phyloP scores from a whole-genome alignment of 2,888 invertebrate genomes.

The Spialia ferax region DNA sequence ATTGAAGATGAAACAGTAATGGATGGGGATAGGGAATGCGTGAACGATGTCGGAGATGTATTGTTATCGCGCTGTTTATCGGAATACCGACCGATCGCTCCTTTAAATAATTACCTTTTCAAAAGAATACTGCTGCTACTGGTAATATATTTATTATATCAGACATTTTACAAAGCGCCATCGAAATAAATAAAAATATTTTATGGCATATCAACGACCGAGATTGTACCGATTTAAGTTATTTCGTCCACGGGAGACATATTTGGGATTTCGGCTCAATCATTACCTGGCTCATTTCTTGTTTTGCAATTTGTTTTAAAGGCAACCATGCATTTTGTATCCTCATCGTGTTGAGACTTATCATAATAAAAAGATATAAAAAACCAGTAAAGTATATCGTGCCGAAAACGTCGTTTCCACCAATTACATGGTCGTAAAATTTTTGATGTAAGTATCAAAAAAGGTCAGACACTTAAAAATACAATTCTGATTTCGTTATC shows the following conservation, averaged over 20 bases:
- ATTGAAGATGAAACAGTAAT: conserved; percentile 86
- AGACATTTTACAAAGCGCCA: conserved; percentile 82
- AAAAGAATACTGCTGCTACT: conserved; percentile 80
- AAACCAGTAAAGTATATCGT: conserved; percentile 31
- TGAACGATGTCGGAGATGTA: conserved; percentile 84
- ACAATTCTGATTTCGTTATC: conserved; percentile 36
- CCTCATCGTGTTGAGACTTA: conserved; percentile 14
- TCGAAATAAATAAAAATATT: conserved; percentile 79
- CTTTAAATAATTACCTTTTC: conserved; percentile 84
- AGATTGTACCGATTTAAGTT: conserved; percentile 61
- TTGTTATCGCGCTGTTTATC: conserved; percentile 85
- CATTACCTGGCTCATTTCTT: conserved; percentile 63
- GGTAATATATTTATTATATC: conserved; percentile 85
- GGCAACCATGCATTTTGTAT: conserved; percentile 30
- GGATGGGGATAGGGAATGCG: conserved; percentile 85
- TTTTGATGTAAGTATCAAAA: conserved; percentile 40
- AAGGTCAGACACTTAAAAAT: conserved; percentile 39
- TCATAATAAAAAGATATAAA: conserved; percentile 35
- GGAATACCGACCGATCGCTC: conserved; percentile 80
- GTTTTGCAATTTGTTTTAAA: conserved; percentile 65
- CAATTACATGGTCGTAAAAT: conserved; percentile 36
- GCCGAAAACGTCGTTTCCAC: conserved; percentile 41
- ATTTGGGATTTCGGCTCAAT: conserved; percentile 61
- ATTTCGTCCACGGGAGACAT: conserved; percentile 62
- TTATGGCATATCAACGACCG: conserved; percentile 63